Percentiles rank a stretch among this genome's conserved stretches.
phyloP scores from a whole-genome alignment of 2,888 invertebrate species.

The Scotopteryx bipunctaria region DNA sequence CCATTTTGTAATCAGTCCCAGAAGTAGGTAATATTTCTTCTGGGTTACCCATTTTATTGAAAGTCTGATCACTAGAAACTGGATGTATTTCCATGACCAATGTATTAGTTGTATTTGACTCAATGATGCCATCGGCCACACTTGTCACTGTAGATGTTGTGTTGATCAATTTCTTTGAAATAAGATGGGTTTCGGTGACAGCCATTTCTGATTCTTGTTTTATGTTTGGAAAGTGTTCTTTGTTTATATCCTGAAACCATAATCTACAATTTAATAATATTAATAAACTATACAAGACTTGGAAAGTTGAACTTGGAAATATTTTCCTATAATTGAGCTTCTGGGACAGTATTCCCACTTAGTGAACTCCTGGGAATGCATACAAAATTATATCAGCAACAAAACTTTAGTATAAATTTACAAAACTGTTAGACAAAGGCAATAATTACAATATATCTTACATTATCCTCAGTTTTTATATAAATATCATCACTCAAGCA shows the following conservation, averaged over 20 bases:
- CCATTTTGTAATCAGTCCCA: conserved; percentile 40
- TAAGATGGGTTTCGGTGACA: conserved; percentile 71
- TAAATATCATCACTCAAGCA: conserved; percentile 63
- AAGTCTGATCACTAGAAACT: conserved; percentile 40
- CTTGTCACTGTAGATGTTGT: conserved; percentile 67
- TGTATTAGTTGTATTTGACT: conserved; percentile 67
- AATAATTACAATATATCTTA: conserved; percentile 4
- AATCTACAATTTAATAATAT: neutral
- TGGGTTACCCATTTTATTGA: conserved; percentile 58
- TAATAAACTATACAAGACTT: too few relatives aligned
- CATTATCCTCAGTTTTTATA: conserved; percentile 54
- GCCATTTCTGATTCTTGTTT: conserved; percentile 63
- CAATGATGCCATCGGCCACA: conserved; percentile 58
- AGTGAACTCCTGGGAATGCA: neutral
- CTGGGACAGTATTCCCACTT: neutral
- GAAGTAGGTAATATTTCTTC: conserved; percentile 68
- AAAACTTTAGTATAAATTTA: too few relatives aligned
- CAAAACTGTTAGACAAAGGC: neutral
- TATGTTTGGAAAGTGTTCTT: conserved; percentile 48
- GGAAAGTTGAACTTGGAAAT: neutral
- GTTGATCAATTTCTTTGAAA: conserved; percentile 68
- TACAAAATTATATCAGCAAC: too few relatives aligned
- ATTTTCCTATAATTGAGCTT: neutral
- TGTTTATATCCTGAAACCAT: conserved; percentile 23
- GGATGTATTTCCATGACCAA: conserved; percentile 72